Evolutionary conservation across 2,113 vertebrate genomes (phyloP), one percentile per base, ranked within the genome.

Genomic region (Neogobius melanostomus): DNA sequence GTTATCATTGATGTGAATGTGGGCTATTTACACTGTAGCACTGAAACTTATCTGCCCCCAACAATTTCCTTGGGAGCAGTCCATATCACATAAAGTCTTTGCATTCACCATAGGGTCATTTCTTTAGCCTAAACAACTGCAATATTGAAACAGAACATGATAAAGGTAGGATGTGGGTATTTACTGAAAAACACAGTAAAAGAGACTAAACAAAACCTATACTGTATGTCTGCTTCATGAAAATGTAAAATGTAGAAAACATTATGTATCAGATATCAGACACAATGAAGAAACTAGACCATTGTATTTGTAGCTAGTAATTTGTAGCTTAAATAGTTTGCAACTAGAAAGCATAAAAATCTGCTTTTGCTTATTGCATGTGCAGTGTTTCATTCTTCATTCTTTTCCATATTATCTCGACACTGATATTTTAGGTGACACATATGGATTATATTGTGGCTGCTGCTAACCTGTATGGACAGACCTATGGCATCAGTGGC

Each of bases 371-470:
- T 36, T 36, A 3, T 36, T 36, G 28, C 28, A 36, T 36, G 28
- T 36, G 28, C 28, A 36, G 28, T 36, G 28, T 36, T 36, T 36
- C 1, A 36, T 36, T 36, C 28, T 36, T 36, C 1, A 36, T 36
- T 36, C 28, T 36, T 36, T 36, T 36, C 28, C 28, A 36, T 36
- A 5, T 36, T 36, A 36, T 36, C 4, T 36, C 4, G 28, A 36
- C 28, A 36, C 3, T 1, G 59, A 54, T 85, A 42, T 82, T 77
- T 74, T 61, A 98, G 97, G 76, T 84, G 16, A 81, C 76, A 0
- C 94, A 97, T 70, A 71, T 95, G 87, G 91, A 90, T 1, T 98
- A 93, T 12, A 68, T 98, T 45, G 50, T 93, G 80, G 92, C 94
- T 0, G 93, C 95, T 43, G 94, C 95, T 46, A 93, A 90, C 73